Evolutionary conservation across 2,888 invertebrate species (phyloP).

Genomic region (Leucophenga maculata): DNA sequence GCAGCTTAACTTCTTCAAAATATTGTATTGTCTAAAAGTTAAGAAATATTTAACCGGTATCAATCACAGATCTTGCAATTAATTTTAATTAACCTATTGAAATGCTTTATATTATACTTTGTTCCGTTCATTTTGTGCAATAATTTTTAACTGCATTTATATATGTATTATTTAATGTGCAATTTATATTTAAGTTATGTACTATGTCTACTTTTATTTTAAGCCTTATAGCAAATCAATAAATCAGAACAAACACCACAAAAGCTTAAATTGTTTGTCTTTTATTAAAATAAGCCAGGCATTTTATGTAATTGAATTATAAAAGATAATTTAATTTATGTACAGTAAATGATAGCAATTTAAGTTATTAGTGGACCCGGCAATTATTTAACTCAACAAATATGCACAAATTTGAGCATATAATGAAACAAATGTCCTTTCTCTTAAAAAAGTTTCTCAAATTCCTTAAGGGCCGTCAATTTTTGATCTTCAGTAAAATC

Average conservation of each 20-base stretch:
- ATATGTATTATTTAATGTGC: slow-evolving; percentile 50
- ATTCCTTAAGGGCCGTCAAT: no score
- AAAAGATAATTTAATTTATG: no score
- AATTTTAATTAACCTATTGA: slow-evolving; percentile 38
- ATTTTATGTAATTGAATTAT: no score
- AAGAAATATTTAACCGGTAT: slow-evolving; percentile 30
- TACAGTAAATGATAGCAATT: no score
- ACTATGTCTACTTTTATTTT: slow-evolving; percentile 40
- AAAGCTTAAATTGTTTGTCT: no score
- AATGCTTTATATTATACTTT: slow-evolving; percentile 27
- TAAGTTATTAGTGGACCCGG: no score
- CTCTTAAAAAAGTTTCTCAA: no score
- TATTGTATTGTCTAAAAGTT: background rate
- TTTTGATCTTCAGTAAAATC: no score
- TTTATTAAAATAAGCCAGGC: no score
- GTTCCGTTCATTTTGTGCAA: slow-evolving; percentile 29
- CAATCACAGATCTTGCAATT: slow-evolving; percentile 5
- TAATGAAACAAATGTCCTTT: no score
- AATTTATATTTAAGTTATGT: slow-evolving; percentile 54
- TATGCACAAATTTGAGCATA: no score
- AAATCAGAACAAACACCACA: slow-evolving; percentile 39
- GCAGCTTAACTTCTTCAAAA: background rate
- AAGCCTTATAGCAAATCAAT: slow-evolving; percentile 47
- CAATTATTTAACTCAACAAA: no score
- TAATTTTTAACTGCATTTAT: slow-evolving; percentile 48